phyloP scores from a whole-genome alignment of 2,888 invertebrate species.

The Caenorhabditis sp. region DNA sequence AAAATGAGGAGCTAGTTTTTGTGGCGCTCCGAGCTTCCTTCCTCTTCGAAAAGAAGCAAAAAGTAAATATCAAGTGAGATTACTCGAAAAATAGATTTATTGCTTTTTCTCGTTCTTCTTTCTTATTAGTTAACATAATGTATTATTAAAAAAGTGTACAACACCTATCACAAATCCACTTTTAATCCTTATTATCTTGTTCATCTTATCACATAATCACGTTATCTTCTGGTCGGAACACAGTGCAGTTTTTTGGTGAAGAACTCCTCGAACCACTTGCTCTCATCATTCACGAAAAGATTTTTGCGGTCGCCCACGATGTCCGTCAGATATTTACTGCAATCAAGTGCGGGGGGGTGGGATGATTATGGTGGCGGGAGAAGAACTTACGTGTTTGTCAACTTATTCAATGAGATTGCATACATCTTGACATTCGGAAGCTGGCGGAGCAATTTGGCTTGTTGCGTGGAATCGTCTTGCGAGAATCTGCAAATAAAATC shows the following conservation, averaged over 20 bases:
- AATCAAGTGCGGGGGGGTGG: conserved; percentile 25
- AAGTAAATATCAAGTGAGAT: conserved; percentile 6
- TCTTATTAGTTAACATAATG: conserved; percentile 14
- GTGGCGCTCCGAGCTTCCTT: no score
- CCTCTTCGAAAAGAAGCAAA: background rate
- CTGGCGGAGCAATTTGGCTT: conserved; percentile 68
- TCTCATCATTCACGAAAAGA: conserved; percentile 64
- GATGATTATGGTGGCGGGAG: no score
- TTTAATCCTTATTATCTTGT: conserved; percentile 10
- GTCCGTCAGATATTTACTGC: conserved; percentile 61
- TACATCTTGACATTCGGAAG: conserved; percentile 73
- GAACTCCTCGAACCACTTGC: conserved; percentile 55
- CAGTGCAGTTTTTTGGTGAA: conserved; percentile 55
- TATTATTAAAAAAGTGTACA: background rate
- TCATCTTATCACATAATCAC: conserved; percentile 5
- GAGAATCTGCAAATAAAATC: conserved; percentile 59
- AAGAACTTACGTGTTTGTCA: conserved; percentile 71
- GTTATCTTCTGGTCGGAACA: conserved; percentile 39
- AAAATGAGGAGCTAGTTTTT: conserved; percentile 5
- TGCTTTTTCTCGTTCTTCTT: background rate
- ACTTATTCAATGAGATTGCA: conserved; percentile 71
- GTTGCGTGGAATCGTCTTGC: conserved; percentile 67
- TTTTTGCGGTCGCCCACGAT: conserved; percentile 64
- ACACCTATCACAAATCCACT: conserved; percentile 23
- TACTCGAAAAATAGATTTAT: conserved; percentile 10